phyloP scores from a whole-genome alignment of 2,888 invertebrate genomes.

The Tholera decimalis region DNA sequence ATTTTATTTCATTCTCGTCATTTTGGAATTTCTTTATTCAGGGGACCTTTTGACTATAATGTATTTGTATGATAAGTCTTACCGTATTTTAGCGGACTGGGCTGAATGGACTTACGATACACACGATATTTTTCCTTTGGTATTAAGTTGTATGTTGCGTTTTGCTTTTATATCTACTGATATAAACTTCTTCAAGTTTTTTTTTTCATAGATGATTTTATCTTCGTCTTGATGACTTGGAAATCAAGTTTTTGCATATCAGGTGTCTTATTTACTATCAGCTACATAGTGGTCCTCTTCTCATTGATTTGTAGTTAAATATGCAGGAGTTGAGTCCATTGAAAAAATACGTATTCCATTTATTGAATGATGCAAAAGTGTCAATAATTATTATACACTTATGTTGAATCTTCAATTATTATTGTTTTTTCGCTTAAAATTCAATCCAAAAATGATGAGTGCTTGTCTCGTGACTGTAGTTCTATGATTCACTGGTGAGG shows the following conservation, averaged over 20 bases:
- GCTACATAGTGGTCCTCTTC: conserved; percentile 5
- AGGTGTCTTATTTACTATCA: conserved; percentile 1
- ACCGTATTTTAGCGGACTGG: conserved; percentile 86
- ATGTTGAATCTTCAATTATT: conserved; percentile 5
- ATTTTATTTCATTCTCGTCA: not conserved
- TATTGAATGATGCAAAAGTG: conserved; percentile 1
- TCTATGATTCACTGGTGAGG: conserved; percentile 16
- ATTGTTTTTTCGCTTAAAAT: conserved; percentile 10
- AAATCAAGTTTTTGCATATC: not conserved
- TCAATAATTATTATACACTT: conserved; percentile 7
- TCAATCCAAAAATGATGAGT: conserved; percentile 2
- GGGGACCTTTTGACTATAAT: conserved; percentile 79
- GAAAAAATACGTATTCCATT: conserved; percentile 2
- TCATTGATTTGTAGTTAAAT: not conserved
- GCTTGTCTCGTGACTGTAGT: not conserved
- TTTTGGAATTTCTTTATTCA: conserved; percentile 70
- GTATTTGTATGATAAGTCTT: conserved; percentile 74
- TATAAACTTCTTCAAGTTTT: conserved; percentile 42
- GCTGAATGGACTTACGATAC: conserved; percentile 86
- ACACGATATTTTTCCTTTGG: conserved; percentile 64
- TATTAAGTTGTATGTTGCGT: conserved; percentile 51
- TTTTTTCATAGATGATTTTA: conserved; percentile 2
- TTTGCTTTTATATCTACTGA: conserved; percentile 34
- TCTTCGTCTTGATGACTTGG: conserved; percentile 24
- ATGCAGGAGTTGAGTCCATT: not conserved